phyloP scores from a whole-genome alignment of 2,797 vertebrate species.

The Coregonus sp. region DNA sequence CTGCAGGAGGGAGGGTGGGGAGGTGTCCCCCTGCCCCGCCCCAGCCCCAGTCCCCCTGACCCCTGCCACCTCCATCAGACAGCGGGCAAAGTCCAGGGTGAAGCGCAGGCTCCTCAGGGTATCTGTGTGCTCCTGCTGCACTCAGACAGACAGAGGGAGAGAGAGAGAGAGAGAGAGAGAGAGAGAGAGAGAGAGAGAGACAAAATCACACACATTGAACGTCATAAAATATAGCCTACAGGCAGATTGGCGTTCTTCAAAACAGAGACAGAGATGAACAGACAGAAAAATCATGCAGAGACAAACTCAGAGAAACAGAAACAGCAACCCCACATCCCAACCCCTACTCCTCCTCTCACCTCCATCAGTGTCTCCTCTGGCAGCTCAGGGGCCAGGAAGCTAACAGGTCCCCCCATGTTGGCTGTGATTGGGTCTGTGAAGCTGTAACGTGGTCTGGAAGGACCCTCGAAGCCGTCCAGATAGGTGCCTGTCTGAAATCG shows the following conservation, averaged over 20 bases:
- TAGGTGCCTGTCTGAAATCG: conserved; percentile 79
- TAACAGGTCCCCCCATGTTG: conserved; percentile 86
- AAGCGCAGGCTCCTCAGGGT: conserved; percentile 87
- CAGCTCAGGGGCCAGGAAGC: conserved; percentile 92
- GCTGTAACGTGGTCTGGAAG: conserved; percentile 82
- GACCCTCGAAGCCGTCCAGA: conserved; percentile 79
- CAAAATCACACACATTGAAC: background rate
- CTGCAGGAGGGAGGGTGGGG: conserved; percentile 73
- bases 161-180: conserved; percentile 1
- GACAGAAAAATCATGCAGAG: background rate
- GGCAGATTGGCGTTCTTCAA: background rate
- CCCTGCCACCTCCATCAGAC: conserved; percentile 88
- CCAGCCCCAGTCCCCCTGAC: conserved; percentile 70
- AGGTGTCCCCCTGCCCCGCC: conserved; percentile 59
- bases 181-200: background rate
- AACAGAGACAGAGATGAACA: background rate
- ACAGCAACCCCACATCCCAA: background rate
- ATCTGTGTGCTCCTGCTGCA: conserved; percentile 95
- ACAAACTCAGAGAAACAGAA: background rate
- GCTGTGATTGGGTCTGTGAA: conserved; percentile 81
- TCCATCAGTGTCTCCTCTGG: conserved; percentile 99
- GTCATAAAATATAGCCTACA: background rate
- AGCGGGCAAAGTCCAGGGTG: conserved; percentile 86
- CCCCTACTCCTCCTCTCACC: conserved; percentile 69
- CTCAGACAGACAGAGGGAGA: conserved; percentile 26